Percentiles rank a stretch among this genome's conserved stretches.
phyloP scores from a whole-genome alignment of 2,888 invertebrate species.

The Galerucella nymphaeae region DNA sequence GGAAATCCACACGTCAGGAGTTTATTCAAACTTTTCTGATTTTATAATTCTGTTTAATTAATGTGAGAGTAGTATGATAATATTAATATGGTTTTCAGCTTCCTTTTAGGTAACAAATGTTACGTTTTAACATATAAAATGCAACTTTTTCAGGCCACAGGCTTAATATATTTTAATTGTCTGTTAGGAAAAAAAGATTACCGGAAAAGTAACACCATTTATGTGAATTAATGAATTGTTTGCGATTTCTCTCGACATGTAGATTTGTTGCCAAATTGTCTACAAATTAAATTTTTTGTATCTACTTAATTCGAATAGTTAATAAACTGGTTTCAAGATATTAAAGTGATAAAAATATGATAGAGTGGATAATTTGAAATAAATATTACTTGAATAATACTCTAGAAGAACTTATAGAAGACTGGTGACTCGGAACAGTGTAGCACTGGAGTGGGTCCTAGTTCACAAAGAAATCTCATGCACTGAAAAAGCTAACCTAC shows the following conservation, averaged over 20 bases:
- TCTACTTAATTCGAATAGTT: not conserved
- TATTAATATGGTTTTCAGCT: not conserved
- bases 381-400: too few relatives aligned
- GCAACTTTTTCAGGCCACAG: not conserved
- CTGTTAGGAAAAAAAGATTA: not conserved
- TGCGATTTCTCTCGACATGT: not conserved
- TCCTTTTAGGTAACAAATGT: not conserved
- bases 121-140: not conserved
- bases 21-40: slow-evolving; percentile 25
- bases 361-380: too few relatives aligned
- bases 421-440: too few relatives aligned
- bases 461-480: too few relatives aligned
- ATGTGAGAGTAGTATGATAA: not conserved
- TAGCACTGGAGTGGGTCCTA: too few relatives aligned
- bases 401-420: too few relatives aligned
- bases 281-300: not conserved
- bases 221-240: not conserved
- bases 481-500: too few relatives aligned
- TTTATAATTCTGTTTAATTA: slow-evolving; percentile 33
- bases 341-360: not conserved
- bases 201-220: not conserved
- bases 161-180: not conserved
- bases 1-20: slow-evolving; percentile 35
- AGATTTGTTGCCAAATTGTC: not conserved
- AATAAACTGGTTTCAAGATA: not conserved